Evolutionary conservation across 2,888 invertebrate genomes (phyloP).

Genomic region (Ariolimax columbianus): DNA sequence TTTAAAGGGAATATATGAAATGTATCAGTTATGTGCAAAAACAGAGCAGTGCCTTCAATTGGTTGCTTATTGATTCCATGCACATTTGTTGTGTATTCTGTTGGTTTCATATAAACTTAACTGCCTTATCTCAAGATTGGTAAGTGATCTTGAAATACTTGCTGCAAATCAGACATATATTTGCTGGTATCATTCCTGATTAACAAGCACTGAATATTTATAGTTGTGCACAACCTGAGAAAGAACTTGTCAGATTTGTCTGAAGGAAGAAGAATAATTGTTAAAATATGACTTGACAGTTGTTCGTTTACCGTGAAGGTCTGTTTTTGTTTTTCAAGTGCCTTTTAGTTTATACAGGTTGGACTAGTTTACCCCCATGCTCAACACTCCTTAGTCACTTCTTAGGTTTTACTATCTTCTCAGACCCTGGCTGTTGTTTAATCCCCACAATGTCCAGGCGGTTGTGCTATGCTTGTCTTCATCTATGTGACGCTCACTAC

Average conservation of each 20-base stretch:
- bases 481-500: too few species aligned
- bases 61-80: constrained; percentile 12
- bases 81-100: background rate
- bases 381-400: too few species aligned
- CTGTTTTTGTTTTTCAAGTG: too few species aligned
- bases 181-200: background rate
- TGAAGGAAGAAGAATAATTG: background rate
- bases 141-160: constrained; percentile 45
- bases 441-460: too few species aligned
- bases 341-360: too few species aligned
- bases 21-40: background rate
- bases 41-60: background rate
- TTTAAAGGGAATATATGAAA: background rate
- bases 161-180: background rate
- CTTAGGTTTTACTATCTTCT: too few species aligned
- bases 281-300: too few species aligned
- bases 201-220: background rate
- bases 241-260: background rate
- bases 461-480: too few species aligned
- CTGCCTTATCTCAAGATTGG: constrained; percentile 33
- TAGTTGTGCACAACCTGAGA: background rate
- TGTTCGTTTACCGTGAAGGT: too few species aligned
- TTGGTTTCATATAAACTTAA: background rate
- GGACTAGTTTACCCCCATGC: too few species aligned
- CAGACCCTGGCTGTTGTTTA: too few species aligned